These are phyloP conservation scores for chimpanzee (Pan troglodytes) DNA, from an alignment of 2,113 vertebrate species.

Conservation along the genomic window NHGRI_mPanTro3-v2.1_pri NC_072421.2:72600501-72601000, in stretches of 20 bases:
- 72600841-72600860: not conserved
- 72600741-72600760: conserved; percentile 12
- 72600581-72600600: conserved; percentile 22
- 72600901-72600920: not conserved
- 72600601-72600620: not conserved
- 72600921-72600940: not conserved
- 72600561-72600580: not conserved
- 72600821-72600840: not conserved
- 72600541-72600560: not conserved
- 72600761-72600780: not conserved
- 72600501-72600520: not conserved
- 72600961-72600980: conserved; percentile 3
- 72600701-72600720: not conserved
- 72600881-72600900: conserved; percentile 32
- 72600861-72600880: conserved; percentile 3
- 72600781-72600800: not conserved
- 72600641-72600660: not conserved
- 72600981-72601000: not conserved
- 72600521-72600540: not conserved
- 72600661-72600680: not conserved
- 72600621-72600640: not conserved
- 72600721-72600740: not conserved
- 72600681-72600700: not conserved
- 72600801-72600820: not conserved
- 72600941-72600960: not conserved